Base-by-base conservation (phyloP, 2,113 vertebrate species). In the Psephotus haematonotus region DNA sequence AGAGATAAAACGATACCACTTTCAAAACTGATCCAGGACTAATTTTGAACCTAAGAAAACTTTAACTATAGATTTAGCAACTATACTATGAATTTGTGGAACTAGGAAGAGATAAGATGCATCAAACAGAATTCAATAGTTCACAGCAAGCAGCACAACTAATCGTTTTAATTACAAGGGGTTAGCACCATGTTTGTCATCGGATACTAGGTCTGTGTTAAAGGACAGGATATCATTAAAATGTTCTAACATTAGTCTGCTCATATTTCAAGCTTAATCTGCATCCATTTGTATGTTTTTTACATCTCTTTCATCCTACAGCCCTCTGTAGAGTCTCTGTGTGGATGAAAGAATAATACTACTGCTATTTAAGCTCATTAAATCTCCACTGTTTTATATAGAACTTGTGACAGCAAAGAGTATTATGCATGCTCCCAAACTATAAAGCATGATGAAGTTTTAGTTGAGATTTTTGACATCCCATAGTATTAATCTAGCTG, bases 181-280 rank as follows among this genome's bases (percentile, higher is more conserved):
- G 64, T 76, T 87, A 89, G 43, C 50, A 60, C 24, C 47, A 7
- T 5, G 27, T 49, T 60, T 86, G 43, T 41, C 31, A 7, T 86
- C 69, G 84, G 68, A 44, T 41, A 78, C 37, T 41, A 20, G 14
- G 11, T 49, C 46, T 89, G 43, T 82, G 27, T 19, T 70, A 71
- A 81, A 71, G 69, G 69, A 53, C 23, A 82, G 62, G 39, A 33
- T 68, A 95, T 55, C 82, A 82, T 60, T 79, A 82, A 87, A 82
- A 50, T 46, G 43, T 84, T 95, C 78, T 35, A 75, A 86, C 60
- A 79, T 31, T 55, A 4, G 3, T 49, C 64, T 55, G 35, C 81
- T 93, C 84, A 22, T 10, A 47, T 72, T 91, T 62, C 62, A 91
- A 82, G 94, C 75, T 89, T 85, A 89, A 85, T 93, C 84, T 94